Conservation (phyloP, 2,888 invertebrate species). For the Tachina grossa region DNA sequence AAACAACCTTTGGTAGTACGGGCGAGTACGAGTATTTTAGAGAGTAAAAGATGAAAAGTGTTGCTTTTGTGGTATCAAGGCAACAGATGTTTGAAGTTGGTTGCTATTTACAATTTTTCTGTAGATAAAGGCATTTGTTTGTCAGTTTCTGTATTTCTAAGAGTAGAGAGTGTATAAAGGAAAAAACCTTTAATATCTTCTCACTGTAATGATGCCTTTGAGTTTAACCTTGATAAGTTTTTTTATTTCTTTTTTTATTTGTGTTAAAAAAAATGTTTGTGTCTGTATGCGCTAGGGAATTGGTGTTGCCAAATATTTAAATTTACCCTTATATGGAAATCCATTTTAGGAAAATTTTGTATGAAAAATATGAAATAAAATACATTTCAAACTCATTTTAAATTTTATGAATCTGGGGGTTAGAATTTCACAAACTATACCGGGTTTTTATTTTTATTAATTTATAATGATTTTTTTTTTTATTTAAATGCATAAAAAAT, state of each 20-base stretch:
- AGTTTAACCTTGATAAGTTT: constrained; percentile 56
- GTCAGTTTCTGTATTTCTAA: background rate
- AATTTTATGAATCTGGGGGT: too few species aligned
- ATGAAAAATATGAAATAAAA: too few species aligned
- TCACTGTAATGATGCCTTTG: constrained; percentile 54
- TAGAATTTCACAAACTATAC: background rate
- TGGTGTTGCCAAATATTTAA: background rate
- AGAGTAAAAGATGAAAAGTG: constrained; percentile 32
- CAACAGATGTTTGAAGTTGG: constrained; percentile 58
- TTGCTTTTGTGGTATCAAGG: constrained; percentile 51
- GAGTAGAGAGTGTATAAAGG: background rate
- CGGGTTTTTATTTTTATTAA: too few species aligned
- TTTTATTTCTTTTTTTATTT: background rate
- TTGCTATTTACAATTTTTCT: constrained; percentile 25
- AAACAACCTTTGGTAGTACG: constrained; percentile 6
- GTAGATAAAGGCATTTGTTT: background rate
- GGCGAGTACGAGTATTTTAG: background rate
- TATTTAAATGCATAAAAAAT: too few species aligned
- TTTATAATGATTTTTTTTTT: too few species aligned
- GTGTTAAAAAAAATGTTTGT: background rate
- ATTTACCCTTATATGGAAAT: too few species aligned
- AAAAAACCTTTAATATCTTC: constrained; percentile 38
- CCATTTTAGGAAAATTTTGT: too few species aligned
- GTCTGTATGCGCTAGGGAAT: background rate
- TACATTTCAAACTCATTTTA: too few species aligned